Percentiles rank a stretch among this genome's conserved stretches.
Evolutionary conservation across 2,113 vertebrate species (phyloP).

Genomic region (Pseudopodoces humilis): DNA sequence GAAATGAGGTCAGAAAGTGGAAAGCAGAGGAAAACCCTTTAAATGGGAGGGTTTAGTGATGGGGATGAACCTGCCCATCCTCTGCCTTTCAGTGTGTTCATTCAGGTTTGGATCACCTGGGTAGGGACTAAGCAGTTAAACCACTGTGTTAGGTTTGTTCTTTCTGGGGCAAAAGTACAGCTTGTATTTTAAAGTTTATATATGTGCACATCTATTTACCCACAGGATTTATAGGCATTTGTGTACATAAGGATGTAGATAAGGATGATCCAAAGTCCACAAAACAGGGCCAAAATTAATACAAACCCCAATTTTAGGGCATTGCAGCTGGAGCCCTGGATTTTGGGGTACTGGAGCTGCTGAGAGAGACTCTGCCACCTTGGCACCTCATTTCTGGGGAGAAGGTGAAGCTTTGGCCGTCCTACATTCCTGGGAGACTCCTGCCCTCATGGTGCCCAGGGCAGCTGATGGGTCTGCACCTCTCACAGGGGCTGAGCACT

Average conservation of each 20-base stretch:
- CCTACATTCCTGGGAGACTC: rapidly evolving
- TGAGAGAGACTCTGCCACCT: background rate
- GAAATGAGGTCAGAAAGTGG: background rate
- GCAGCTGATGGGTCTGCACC: background rate
- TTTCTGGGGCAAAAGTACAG: background rate
- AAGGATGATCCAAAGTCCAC: background rate
- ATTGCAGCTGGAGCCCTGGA: background rate
- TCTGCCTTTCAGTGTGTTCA: background rate
- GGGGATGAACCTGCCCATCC: background rate
- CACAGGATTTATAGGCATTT: background rate
- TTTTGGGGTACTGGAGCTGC: background rate
- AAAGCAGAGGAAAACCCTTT: background rate
- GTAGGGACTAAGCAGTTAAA: background rate
- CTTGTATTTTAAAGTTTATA: background rate
- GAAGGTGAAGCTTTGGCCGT: background rate
- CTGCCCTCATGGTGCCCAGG: background rate
- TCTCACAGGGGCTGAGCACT: background rate
- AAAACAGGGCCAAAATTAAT: background rate
- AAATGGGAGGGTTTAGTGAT: background rate
- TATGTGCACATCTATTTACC: rapidly evolving
- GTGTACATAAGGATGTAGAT: background rate
- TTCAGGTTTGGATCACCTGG: background rate
- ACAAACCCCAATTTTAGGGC: background rate
- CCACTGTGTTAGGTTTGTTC: background rate
- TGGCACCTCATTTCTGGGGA: background rate